Percentiles rank a stretch among this genome's conserved stretches.
Conservation (phyloP, 2,113 vertebrate species). For the Upupa epops region DNA sequence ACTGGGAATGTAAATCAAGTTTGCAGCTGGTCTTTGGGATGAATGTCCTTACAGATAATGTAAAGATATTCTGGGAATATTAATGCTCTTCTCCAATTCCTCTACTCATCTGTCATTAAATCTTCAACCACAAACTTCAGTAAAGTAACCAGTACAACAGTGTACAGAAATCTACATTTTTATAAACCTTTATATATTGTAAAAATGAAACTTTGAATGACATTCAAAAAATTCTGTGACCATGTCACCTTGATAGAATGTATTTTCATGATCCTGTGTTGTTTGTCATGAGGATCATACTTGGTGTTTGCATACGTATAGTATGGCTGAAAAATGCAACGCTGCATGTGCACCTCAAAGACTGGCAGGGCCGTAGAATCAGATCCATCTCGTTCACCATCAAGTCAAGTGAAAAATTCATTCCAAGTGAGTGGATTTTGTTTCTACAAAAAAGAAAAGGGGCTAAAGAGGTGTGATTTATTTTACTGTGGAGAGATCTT, state of each 20-base stretch:
- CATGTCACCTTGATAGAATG: not conserved
- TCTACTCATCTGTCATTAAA: not conserved
- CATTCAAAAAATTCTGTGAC: not conserved
- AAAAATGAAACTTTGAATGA: not conserved
- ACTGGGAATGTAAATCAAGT: not conserved
- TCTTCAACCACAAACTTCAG: not conserved
- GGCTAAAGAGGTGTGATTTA: not conserved
- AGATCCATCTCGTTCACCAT: not conserved
- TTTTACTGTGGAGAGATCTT: not conserved
- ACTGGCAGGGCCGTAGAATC: not conserved
- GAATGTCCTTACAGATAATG: not conserved
- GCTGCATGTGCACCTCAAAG: fast-evolving
- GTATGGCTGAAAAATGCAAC: not conserved
- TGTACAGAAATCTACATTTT: too few relatives aligned
- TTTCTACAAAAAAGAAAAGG: not conserved
- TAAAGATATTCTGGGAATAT: not conserved
- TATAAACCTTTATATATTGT: not conserved
- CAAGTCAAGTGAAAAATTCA: not conserved
- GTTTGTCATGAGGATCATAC: not conserved
- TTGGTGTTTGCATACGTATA: not conserved
- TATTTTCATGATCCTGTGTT: not conserved
- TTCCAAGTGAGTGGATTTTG: not conserved
- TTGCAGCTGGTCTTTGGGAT: not conserved
- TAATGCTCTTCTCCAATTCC: not conserved
- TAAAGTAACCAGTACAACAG: too few relatives aligned